Base-by-base conservation (phyloP, 1,140 invertebrate genomes). In the Metaphire vulgaris region DNA sequence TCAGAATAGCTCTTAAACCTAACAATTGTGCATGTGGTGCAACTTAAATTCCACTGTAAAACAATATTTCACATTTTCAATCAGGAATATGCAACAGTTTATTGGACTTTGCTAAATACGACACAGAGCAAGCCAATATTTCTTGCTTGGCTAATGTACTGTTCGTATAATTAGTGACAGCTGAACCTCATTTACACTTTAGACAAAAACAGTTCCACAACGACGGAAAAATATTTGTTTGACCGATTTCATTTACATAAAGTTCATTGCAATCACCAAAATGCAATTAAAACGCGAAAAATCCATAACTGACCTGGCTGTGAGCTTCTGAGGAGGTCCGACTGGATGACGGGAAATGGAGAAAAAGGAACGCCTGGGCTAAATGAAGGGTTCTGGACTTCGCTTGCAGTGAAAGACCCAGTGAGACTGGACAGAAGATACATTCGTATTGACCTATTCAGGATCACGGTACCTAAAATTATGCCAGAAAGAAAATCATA, bases 301-400 rank as follows among this genome's bases (percentile, higher is more conserved):
- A 6, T 56, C 21, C 41, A 79, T 75, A 76, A 83, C 82, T 87
- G 84, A 94, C 92, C 91, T 86, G 94, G 95, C 86, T 96, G 94
- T 68, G 82, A 79, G 16, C 79, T 80, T 68, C 83, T 85, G 79
- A 96, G 96, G 6, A 97, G 86, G 82, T 95, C 93, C 76, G 90
- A 89, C 87, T 97, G 94, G 67, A 92, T 85, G 82, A 95, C 93
- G 31, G 94, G 93, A 88, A 93, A 95, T 0, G 93, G 90, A 56
- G 31, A 70, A 56, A 82, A 79, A 31, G 80, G 77, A 32, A 82
- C 72, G 34, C 83, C 81, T 56, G 80, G 80, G 33, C 80, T 80
- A 14, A 85, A 80, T 33, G 85, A 82, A 1, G 90, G 89, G 80
- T 91, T 91, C 72, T 91, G 80, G 69, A 95, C 86, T 86, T 95